Evolutionary conservation across 2,888 invertebrate species (phyloP), one percentile per base, ranked within the genome.

Genomic region (Drosophila trichaetosa): DNA sequence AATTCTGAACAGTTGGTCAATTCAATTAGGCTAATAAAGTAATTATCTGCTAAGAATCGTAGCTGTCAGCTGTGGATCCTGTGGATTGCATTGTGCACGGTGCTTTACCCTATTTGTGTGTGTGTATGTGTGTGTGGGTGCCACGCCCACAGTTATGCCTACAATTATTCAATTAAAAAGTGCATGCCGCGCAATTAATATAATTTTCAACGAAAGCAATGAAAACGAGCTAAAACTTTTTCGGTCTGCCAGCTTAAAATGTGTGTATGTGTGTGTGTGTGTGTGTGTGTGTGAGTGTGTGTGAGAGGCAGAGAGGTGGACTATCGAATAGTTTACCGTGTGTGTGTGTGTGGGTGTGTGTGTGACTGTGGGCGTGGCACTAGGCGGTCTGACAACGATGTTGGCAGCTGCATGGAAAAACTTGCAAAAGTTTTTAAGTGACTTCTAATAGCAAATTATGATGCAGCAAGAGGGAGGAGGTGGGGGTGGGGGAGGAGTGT

Each of bases 371-470:
- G 78, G 78, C 72, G 76, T 78, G 73, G 67, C 63, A 64, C 48
- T 64, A 75, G 83, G 89, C 80, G 86, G 79, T 48, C 87, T 88
- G 89, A 83, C 89, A 89, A 81, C 89, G 76, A 84, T 87, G 83
- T 85, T 87, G 89, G 83, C 89, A 89, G 89, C 87, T 89, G 84
- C 84, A 82, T 85, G 80, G 73, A 76, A 87, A 46, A 89, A 89
- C 90, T 87, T 88, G 78, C 81, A 42, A 89, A 85, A 85, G 60
- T 85, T 85, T 89, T 89, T 85, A 85, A 85, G 84, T 85, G 84
- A 85, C 84, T 85, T 85, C 84, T 85, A 85, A 85, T 85, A 89
- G 84, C 90, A 86, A 85, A 85, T 85, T 85, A 85, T 85, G 90
- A 85, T 89, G 90, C 85, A 76, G 69, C 70, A 51, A 10, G 21